Conservation (phyloP, 2,888 invertebrate species). For the Sesamia inferens region DNA sequence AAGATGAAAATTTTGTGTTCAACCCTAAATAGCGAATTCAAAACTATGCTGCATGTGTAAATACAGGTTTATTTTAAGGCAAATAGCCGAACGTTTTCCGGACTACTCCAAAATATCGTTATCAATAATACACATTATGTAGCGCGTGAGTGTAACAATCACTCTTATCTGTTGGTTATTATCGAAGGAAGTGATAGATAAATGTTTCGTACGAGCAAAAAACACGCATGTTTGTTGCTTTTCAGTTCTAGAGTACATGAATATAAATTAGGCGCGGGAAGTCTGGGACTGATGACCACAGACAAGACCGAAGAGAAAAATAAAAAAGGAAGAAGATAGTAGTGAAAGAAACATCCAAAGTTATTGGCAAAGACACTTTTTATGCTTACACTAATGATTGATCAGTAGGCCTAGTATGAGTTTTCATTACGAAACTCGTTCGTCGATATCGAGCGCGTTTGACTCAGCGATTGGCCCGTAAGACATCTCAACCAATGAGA, state of each 20-base stretch:
- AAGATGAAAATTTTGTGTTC: background rate
- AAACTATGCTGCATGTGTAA: background rate
- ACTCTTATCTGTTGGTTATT: constrained; percentile 58
- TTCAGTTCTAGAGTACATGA: background rate
- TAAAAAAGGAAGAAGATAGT: background rate
- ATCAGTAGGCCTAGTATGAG: no score
- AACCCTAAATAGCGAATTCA: background rate
- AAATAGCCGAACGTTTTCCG: constrained; percentile 15
- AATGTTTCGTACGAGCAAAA: constrained; percentile 38
- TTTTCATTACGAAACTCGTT: no score
- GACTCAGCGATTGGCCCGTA: no score
- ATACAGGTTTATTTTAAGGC: background rate
- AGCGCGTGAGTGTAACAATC: constrained; percentile 45
- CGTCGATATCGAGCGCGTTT: no score
- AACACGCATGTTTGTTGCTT: constrained; percentile 1
- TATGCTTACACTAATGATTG: no score
- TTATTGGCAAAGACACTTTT: background rate
- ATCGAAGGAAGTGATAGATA: constrained; percentile 64
- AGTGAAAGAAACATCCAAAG: background rate
- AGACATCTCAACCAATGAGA: no score
- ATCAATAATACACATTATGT: constrained; percentile 42
- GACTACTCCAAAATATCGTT: constrained; percentile 36
- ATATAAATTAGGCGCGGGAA: background rate
- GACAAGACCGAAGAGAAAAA: background rate
- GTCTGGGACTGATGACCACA: background rate